These are phyloP conservation scores for Gerris lacustris DNA, from an alignment of 2,888 invertebrate species.

Conservation along the genomic window DNA sequence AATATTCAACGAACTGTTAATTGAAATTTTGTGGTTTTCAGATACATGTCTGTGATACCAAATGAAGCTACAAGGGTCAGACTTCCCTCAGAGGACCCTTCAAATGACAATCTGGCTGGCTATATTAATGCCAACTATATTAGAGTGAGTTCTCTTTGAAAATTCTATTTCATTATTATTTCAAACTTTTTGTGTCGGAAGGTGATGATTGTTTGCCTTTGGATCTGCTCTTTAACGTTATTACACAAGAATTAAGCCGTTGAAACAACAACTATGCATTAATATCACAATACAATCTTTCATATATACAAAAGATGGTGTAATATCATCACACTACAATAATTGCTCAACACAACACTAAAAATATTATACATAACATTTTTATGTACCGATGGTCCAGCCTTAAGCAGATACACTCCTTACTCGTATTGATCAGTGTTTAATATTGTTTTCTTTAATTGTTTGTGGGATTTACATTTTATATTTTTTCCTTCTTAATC, in stretches of 20 bases:
- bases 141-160: conserved; percentile 46
- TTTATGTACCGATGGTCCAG: too few species aligned
- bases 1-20: background rate
- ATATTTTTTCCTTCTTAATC: too few species aligned
- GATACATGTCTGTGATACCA: conserved; percentile 79
- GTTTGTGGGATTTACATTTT: too few species aligned
- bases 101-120: conserved; percentile 47
- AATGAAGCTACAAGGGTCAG: conserved; percentile 78
- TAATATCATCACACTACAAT: too few species aligned
- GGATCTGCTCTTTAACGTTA: background rate
- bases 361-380: too few species aligned
- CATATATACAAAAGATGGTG: too few species aligned
- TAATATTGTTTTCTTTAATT: too few species aligned
- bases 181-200: too few species aligned
- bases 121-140: conserved; percentile 93
- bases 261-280: background rate
- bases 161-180: background rate
- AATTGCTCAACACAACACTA: too few species aligned
- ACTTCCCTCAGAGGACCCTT: conserved; percentile 42
- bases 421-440: too few species aligned
- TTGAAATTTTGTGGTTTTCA: conserved; percentile 31
- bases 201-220: background rate
- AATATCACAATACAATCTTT: too few species aligned
- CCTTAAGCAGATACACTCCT: too few species aligned
- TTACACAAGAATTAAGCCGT: background rate